These are phyloP conservation scores for Atta cephalotes DNA, from an alignment of 1,140 invertebrate species.

Conservation along the genomic window DNA sequence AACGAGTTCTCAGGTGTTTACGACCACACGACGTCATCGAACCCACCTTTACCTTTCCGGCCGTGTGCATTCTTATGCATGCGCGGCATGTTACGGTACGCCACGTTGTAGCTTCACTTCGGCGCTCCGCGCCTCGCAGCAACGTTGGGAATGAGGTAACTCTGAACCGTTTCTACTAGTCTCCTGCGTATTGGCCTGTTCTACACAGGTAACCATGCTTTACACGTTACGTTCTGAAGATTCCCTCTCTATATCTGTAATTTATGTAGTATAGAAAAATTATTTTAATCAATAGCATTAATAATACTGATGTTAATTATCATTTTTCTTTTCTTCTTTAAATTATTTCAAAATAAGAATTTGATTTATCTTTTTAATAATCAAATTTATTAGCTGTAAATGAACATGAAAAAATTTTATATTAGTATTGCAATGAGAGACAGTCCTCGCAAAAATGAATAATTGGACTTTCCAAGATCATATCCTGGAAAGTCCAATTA, in stretches of 20 bases:
- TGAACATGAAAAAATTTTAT: not conserved
- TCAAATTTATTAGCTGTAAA: not conserved
- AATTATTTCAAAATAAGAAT: not conserved
- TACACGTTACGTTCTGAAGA: conserved; percentile 4
- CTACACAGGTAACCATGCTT: conserved; percentile 24
- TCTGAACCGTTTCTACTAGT: not conserved
- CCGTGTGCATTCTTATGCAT: conserved; percentile 36
- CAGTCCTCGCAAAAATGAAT: not conserved
- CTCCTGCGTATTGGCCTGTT: not conserved
- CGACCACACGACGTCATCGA: conserved; percentile 69
- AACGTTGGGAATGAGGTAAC: conserved; percentile 31
- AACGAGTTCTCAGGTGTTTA: conserved; percentile 69
- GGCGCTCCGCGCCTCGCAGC: conserved; percentile 47
- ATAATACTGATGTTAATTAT: not conserved
- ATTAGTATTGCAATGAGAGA: not conserved
- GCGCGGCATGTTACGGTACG: conserved; percentile 36
- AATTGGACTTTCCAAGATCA: not conserved
- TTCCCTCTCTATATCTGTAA: not conserved
- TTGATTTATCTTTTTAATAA: not conserved
- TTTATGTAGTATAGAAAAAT: not conserved
- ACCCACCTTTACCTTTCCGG: conserved; percentile 64
- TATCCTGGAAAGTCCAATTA: not conserved
- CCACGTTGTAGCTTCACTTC: conserved; percentile 50
- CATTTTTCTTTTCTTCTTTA: not conserved
- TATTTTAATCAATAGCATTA: not conserved